Conservation (phyloP, 2,113 vertebrate genomes). For the Pterocles gutturalis region DNA sequence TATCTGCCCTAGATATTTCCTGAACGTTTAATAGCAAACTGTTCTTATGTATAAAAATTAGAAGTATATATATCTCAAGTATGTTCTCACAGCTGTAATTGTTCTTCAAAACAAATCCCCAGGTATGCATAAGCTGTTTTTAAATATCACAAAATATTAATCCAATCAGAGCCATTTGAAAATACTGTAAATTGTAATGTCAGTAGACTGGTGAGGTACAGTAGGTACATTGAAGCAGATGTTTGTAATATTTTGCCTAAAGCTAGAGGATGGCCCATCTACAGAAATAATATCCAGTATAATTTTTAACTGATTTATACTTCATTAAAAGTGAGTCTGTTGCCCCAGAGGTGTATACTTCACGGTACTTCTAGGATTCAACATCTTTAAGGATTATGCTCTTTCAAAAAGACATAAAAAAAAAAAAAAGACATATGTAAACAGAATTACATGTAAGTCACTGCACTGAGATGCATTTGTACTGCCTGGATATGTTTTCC, state of each 20-base stretch:
- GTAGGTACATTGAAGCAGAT: conserved; percentile 12
- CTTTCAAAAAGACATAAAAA: background rate
- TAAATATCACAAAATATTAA: background rate
- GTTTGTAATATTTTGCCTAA: conserved; percentile 40
- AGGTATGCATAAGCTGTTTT: background rate
- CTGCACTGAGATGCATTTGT: background rate
- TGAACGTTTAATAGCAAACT: background rate
- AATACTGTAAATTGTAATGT: background rate
- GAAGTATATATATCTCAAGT: background rate
- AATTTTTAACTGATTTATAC: conserved; percentile 66
- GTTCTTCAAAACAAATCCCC: background rate
- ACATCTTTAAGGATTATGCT: conserved; percentile 20
- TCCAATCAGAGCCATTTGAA: conserved; percentile 8
- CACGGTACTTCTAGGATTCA: conserved; percentile 39
- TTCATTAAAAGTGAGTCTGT: conserved; percentile 58
- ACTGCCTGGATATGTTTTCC: background rate
- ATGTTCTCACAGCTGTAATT: background rate
- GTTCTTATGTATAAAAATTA: background rate
- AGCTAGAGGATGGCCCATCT: conserved; percentile 14
- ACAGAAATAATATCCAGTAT: conserved; percentile 32
- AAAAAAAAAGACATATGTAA: background rate
- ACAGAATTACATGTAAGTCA: background rate
- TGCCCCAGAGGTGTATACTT: conserved; percentile 30
- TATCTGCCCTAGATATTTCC: background rate
- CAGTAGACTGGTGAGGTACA: background rate